These are phyloP conservation scores for Hermaeophaga mercurialis DNA, from an alignment of 2,888 invertebrate species.

Conservation along the genomic window DNA sequence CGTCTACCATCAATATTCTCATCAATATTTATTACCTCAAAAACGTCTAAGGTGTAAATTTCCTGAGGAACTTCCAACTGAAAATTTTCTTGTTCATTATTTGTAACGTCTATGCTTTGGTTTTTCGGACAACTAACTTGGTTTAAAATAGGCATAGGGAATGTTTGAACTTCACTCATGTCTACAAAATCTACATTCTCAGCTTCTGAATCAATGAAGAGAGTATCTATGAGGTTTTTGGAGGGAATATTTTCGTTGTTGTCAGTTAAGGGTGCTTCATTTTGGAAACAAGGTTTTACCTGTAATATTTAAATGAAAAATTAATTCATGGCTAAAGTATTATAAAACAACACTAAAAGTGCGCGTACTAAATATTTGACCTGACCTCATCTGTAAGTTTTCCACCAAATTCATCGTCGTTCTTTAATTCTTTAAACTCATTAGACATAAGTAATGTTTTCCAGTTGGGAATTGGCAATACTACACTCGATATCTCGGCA, in stretches of 20 bases:
- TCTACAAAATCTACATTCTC: conserved; percentile 14
- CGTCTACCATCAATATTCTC: conserved; percentile 9
- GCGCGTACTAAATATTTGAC: too few relatives aligned
- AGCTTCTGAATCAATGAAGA: conserved; percentile 29
- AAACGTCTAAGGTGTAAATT: conserved; percentile 30
- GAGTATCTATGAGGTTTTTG: conserved; percentile 18
- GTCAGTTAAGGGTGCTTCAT: conserved; percentile 1
- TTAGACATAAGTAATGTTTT: conserved; percentile 48
- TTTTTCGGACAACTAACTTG: conserved; percentile 8
- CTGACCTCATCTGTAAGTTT: conserved; percentile 34
- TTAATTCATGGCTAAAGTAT: too few relatives aligned
- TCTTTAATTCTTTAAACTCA: conserved; percentile 41
- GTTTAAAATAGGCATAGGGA: conserved; percentile 1
- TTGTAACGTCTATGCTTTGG: conserved; percentile 31
- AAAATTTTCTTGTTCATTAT: conserved; percentile 28
- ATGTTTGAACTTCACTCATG: conserved; percentile 1
- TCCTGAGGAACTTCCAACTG: conserved; percentile 36
- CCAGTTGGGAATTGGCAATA: conserved; percentile 50
- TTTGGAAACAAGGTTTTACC: conserved; percentile 11
- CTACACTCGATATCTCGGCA: conserved; percentile 53
- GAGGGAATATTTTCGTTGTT: not conserved
- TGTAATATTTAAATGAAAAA: conserved; percentile 7
- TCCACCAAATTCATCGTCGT: conserved; percentile 31
- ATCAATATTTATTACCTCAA: conserved; percentile 27
- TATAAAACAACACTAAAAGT: too few relatives aligned